Evolutionary conservation across 2,888 invertebrate genomes (phyloP).

Genomic region (Yponomeuta malinellus): DNA sequence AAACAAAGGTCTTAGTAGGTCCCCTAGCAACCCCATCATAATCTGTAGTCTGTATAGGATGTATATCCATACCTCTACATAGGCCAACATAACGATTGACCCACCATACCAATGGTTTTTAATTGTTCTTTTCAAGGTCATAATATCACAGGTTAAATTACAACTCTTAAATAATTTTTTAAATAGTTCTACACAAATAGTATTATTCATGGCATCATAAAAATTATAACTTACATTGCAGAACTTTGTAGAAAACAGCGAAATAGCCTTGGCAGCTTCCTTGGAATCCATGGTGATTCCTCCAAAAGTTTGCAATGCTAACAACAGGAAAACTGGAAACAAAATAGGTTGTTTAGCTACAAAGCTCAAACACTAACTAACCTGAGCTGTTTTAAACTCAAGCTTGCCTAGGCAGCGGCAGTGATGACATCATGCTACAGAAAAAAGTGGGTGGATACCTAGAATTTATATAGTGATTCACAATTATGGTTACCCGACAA

Average conservation of each 20-base stretch:
- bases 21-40: too few relatives aligned
- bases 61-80: too few relatives aligned
- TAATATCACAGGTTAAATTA: too few relatives aligned
- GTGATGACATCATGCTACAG: slow-evolving; percentile 6
- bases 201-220: too few relatives aligned
- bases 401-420: background rate
- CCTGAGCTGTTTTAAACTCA: background rate
- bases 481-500: background rate
- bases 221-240: slow-evolving; percentile 60
- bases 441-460: background rate
- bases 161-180: too few relatives aligned
- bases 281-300: slow-evolving; percentile 48
- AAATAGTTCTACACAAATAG: too few relatives aligned
- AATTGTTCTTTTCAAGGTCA: too few relatives aligned
- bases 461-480: background rate
- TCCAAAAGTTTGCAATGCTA: slow-evolving; percentile 27
- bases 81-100: too few relatives aligned
- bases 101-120: too few relatives aligned
- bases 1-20: too few relatives aligned
- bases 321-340: slow-evolving; percentile 39
- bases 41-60: too few relatives aligned
- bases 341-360: background rate
- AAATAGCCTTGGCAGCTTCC: slow-evolving; percentile 49
- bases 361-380: slow-evolving; percentile 3
- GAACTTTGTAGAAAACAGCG: slow-evolving; percentile 62